Evolutionary conservation across 2,797 vertebrate genomes (phyloP).

Genomic region (Acropternis orthonyx): DNA sequence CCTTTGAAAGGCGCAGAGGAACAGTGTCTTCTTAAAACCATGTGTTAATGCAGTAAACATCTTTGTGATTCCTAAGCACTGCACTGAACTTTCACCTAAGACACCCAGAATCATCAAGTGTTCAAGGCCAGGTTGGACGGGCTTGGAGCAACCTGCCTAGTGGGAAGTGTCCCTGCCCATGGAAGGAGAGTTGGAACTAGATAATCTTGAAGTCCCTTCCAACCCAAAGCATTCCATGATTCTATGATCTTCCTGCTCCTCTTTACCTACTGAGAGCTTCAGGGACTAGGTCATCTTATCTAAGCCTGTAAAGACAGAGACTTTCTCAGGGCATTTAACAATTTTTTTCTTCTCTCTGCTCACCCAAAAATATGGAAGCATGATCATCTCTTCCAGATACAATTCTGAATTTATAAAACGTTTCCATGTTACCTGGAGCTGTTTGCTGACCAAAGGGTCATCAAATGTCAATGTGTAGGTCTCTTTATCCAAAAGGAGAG

Average conservation of each 20-base stretch:
- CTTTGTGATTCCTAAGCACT: background rate
- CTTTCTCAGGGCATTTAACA: background rate
- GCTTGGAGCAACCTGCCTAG: background rate
- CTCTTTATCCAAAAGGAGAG: slow-evolving; percentile 74
- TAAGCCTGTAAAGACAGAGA: background rate
- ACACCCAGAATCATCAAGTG: background rate
- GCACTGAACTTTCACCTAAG: background rate
- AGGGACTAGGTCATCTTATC: background rate
- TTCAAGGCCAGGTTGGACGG: background rate
- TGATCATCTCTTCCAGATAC: background rate
- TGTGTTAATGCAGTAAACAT: background rate
- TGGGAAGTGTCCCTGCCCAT: background rate
- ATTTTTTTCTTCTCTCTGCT: background rate
- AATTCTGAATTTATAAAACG: background rate
- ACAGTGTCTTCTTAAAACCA: background rate
- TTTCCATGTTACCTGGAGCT: slow-evolving; percentile 63
- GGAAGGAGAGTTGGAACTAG: background rate
- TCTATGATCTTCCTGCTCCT: background rate
- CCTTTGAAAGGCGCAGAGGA: background rate
- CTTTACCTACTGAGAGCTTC: background rate
- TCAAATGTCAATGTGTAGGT: slow-evolving; percentile 62
- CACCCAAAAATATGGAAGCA: background rate
- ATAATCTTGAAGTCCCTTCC: background rate
- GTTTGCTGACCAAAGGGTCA: slow-evolving; percentile 2
- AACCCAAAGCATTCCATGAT: background rate